Evolutionary conservation across 2,888 invertebrate species (phyloP).

Genomic region (Euclidia mi): DNA sequence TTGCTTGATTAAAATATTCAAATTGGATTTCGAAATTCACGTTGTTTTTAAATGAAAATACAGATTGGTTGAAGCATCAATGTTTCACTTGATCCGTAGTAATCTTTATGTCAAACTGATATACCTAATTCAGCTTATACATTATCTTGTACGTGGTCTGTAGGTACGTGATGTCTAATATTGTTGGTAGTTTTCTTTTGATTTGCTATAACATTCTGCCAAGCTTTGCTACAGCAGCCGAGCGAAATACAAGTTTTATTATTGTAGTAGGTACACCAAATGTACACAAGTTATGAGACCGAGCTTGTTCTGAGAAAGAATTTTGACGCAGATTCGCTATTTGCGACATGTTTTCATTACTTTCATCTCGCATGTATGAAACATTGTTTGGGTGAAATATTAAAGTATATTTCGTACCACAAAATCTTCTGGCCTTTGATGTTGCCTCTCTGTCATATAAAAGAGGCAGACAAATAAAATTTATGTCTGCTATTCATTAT

Average conservation of each 20-base stretch:
- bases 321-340: conserved; percentile 48
- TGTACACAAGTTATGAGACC: conserved; percentile 34
- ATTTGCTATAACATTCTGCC: conserved; percentile 15
- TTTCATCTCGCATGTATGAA: conserved; percentile 48
- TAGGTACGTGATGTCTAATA: background rate
- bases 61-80: background rate
- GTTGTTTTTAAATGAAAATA: background rate
- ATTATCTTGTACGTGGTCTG: background rate
- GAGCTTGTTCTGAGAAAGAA: conserved; percentile 48
- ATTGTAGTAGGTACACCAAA: conserved; percentile 40
- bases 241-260: conserved; percentile 45
- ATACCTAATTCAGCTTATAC: background rate
- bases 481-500: conserved; percentile 17
- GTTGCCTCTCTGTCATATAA: conserved; percentile 19
- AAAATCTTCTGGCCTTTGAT: conserved; percentile 38
- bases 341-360: conserved; percentile 58
- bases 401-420: conserved; percentile 36
- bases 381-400: conserved; percentile 44
- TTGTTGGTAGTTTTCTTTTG: conserved; percentile 2
- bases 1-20: conserved; percentile 20
- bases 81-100: background rate
- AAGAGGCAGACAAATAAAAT: conserved; percentile 25
- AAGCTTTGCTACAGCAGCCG: conserved; percentile 23
- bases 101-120: background rate
- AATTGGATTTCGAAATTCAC: background rate